Percentiles rank a stretch among this genome's conserved stretches.
phyloP scores from a whole-genome alignment of 2,888 invertebrate species.

The Pristionchus fissidentatus region DNA sequence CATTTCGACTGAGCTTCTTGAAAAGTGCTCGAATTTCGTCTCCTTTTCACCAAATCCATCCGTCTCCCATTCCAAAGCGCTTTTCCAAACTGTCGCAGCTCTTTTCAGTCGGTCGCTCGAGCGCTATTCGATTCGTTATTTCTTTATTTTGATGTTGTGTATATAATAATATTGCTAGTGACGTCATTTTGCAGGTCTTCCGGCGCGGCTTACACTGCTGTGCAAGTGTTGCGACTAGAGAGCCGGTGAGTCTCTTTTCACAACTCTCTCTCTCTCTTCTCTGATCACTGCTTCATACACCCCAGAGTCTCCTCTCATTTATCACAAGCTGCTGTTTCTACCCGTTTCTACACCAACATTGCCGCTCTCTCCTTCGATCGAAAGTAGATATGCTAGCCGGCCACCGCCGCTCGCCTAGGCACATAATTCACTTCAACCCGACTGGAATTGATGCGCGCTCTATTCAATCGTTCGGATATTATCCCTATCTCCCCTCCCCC shows the following conservation, averaged over 20 bases:
- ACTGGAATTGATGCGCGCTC: constrained; percentile 40
- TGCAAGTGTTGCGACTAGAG: constrained; percentile 16
- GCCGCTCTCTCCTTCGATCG: neutral
- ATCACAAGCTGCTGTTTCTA: constrained; percentile 2
- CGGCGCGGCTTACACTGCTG: constrained; percentile 7
- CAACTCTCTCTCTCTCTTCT: neutral
- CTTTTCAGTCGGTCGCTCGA: neutral
- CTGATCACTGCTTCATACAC: too few species aligned
- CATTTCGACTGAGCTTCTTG: constrained; percentile 25
- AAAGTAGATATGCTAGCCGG: neutral
- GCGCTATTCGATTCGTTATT: neutral
- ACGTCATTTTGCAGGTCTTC: constrained; percentile 9
- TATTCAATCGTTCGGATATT: constrained; percentile 37
- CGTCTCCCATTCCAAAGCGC: neutral
- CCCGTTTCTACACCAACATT: constrained; percentile 13
- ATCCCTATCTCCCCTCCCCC: constrained; percentile 19
- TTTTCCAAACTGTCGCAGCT: neutral
- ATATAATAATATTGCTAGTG: neutral
- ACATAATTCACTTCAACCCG: constrained; percentile 36
- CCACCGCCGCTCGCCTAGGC: neutral
- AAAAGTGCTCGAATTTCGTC: constrained; percentile 37
- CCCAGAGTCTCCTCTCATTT: constrained; percentile 15
- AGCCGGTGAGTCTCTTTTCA: constrained; percentile 26
- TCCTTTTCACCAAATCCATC: neutral
- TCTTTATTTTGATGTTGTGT: neutral